Conservation (phyloP, 2,797 vertebrate species). For the Simalia tracyae region DNA sequence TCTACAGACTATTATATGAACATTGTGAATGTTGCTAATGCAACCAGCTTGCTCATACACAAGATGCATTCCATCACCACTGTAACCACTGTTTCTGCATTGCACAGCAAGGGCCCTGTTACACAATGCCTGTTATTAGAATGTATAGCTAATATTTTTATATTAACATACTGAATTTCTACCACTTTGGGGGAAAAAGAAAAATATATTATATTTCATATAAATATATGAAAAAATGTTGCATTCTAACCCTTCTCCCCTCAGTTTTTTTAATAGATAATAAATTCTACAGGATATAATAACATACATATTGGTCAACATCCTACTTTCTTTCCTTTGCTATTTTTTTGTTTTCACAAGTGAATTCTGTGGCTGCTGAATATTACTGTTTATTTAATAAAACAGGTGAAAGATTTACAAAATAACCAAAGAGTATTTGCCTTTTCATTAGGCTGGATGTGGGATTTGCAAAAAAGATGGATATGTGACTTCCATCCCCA, state of each 20-base stretch:
- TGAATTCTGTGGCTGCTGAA: not conserved
- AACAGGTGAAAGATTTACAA: not conserved
- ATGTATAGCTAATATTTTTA: conserved; percentile 45
- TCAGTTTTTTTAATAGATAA: conserved; percentile 42
- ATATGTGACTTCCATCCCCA: not conserved
- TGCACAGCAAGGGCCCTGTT: not conserved
- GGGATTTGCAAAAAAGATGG: not conserved
- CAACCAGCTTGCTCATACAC: not conserved
- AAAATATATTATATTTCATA: conserved; percentile 13
- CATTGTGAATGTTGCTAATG: not conserved
- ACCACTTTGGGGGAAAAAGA: conserved; percentile 48
- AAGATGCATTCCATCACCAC: not conserved
- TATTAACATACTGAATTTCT: conserved; percentile 58
- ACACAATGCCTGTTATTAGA: conserved; percentile 36
- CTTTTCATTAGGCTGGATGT: not conserved
- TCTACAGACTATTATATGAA: not conserved
- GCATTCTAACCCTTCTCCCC: conserved; percentile 27
- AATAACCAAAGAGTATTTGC: not conserved
- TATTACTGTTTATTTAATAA: not conserved
- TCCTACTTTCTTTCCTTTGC: conserved; percentile 20
- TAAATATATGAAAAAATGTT: not conserved
- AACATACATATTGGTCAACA: not conserved
- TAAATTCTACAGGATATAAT: conserved; percentile 41
- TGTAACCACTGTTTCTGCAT: not conserved
- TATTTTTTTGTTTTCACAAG: conserved; percentile 27